phyloP scores from a whole-genome alignment of 2,888 invertebrate species.

The Ferdinandea cuprea region DNA sequence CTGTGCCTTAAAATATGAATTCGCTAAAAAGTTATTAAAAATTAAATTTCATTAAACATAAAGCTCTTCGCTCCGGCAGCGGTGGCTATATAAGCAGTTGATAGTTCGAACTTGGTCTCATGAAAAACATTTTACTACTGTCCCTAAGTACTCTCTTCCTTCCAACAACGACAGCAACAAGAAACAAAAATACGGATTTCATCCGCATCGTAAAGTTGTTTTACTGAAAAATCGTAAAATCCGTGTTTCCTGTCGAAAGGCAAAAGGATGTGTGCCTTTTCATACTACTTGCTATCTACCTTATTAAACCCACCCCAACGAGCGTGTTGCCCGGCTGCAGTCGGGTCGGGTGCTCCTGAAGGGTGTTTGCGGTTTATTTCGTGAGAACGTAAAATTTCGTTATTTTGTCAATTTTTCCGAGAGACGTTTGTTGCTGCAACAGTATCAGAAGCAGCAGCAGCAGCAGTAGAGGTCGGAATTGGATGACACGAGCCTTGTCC shows the following conservation, averaged over 20 bases:
- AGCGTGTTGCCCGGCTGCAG: slow-evolving; percentile 4
- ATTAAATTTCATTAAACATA: slow-evolving; percentile 73
- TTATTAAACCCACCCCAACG: slow-evolving; percentile 42
- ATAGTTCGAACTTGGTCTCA: slow-evolving; percentile 62
- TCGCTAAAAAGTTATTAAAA: slow-evolving; percentile 69
- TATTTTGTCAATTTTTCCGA: slow-evolving; percentile 66
- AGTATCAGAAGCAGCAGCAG: not conserved
- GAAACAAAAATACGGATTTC: slow-evolving; percentile 35
- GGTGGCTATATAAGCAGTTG: slow-evolving; percentile 35
- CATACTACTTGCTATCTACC: slow-evolving; percentile 60
- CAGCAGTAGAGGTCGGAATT: not conserved
- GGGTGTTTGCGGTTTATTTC: slow-evolving; percentile 63
- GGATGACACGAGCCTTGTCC: slow-evolving; percentile 49
- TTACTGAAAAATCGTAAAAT: slow-evolving; percentile 67
- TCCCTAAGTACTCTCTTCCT: slow-evolving; percentile 8
- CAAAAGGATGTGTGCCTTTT: slow-evolving; percentile 28
- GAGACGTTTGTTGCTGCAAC: not conserved
- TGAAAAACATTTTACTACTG: slow-evolving; percentile 48
- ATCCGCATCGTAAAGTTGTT: slow-evolving; percentile 68
- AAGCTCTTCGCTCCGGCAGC: slow-evolving; percentile 20
- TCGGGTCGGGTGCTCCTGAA: not conserved
- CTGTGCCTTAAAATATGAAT: slow-evolving; percentile 33
- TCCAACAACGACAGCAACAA: not conserved
- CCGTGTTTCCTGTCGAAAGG: slow-evolving; percentile 61
- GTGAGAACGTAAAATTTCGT: slow-evolving; percentile 69